Base-by-base conservation (phyloP, 2,888 invertebrate species). In the Rapana venosa region DNA sequence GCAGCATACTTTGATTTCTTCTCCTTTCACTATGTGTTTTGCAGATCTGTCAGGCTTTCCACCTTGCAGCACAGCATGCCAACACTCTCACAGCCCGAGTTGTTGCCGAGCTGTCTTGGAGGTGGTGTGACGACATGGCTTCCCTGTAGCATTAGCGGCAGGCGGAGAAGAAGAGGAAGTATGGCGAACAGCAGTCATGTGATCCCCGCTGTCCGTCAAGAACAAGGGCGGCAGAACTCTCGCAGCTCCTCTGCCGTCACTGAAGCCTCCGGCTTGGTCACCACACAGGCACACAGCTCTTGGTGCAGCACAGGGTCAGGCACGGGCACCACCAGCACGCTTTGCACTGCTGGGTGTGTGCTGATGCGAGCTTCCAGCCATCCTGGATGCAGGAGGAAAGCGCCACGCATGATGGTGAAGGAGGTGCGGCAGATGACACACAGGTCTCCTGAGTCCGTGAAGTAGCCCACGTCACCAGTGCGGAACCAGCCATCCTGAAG, bases 241-340 rank as follows among this genome's bases (percentile, higher is more conserved):
- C 26, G 26, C n/a, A 87, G 20, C 0, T 22, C 87, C 26, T 90
- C 20, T n/a, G 35, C 66, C 30, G 61, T 47, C 47, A 61, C 30
- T 26, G 47, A 0, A 13, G 85, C 66, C 22, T 70, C 83, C 15
- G 81, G 66, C 26, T 20, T 61, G 35, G 86, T 74, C 79, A 91
- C 86, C 47, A 92, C 89, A 85, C 92, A 92, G 11, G 90, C 91
- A 47, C 92, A 92, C 61, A 92, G 90, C 87, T 91, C 90, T 70
- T 92, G 90, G 83, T 89, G 85, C 22, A 90, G 83, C n/a, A 91
- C 87, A 26, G 35, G 32, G 58, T 92, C 90, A 1, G 92, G 92
- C 26, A 92, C 92, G 56, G 90, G 88, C n/a, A 92, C 92, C 26
- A 92, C 35, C 15, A 87, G 74, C 30, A 91, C 87, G 81, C 90